Percentiles rank a stretch among this genome's conserved stretches.
Conservation (phyloP, 2,888 invertebrate species). For the Apoda limacodes region DNA sequence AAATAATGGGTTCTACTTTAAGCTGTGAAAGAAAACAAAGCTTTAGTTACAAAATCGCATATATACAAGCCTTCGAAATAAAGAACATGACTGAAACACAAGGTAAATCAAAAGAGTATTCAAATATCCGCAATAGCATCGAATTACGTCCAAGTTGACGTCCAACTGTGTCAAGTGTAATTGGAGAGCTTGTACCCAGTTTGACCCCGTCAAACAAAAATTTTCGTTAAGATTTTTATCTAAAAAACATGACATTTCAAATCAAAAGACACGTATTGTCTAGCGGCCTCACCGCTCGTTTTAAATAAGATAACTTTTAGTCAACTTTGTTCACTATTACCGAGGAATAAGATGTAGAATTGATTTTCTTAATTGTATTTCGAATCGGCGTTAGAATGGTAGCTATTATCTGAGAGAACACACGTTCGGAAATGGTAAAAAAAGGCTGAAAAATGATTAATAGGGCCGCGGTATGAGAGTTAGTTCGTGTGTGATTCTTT, state of each 20-base stretch:
- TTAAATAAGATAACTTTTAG: constrained; percentile 9
- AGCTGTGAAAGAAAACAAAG: too few relatives aligned
- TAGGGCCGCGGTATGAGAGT: constrained; percentile 53
- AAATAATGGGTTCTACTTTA: too few relatives aligned
- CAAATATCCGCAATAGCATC: constrained; percentile 26
- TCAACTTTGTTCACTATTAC: constrained; percentile 21
- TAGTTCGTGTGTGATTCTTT: constrained; percentile 61
- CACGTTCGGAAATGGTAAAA: constrained; percentile 61
- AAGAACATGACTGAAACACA: too few relatives aligned
- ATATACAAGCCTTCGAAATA: too few relatives aligned
- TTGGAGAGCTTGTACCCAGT: constrained; percentile 51
- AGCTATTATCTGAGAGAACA: constrained; percentile 62
- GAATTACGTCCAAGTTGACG: constrained; percentile 6
- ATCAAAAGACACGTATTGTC: constrained; percentile 63
- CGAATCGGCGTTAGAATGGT: constrained; percentile 44
- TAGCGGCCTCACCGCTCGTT: constrained; percentile 41
- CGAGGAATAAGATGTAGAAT: constrained; percentile 7
- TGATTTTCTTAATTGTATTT: constrained; percentile 26
- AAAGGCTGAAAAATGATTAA: constrained; percentile 66
- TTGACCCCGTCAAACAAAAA: constrained; percentile 60
- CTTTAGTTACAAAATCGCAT: too few relatives aligned
- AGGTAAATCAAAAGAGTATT: constrained; percentile 25
- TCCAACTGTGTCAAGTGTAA: constrained; percentile 54
- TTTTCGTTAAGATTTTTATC: constrained; percentile 60
- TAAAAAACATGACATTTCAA: constrained; percentile 55